Evolutionary conservation across 2,888 invertebrate species (phyloP).

Genomic region (Dioctria linearis): DNA sequence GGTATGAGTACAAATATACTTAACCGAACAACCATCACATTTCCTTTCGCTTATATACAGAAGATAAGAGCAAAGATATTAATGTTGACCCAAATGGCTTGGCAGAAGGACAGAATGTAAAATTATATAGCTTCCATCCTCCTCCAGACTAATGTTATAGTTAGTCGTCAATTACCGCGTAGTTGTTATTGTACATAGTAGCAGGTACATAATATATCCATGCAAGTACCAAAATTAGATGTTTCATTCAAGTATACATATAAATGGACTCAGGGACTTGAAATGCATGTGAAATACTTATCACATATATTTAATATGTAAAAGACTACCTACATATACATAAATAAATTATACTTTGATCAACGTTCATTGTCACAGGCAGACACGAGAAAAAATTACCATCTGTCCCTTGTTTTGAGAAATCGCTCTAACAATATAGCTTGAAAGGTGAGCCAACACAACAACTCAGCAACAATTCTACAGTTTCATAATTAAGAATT

Average conservation of each 20-base stretch:
- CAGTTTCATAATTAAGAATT: constrained; percentile 27
- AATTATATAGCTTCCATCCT: not conserved
- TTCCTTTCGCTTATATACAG: not conserved
- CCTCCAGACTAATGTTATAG: not conserved
- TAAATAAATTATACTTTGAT: not conserved
- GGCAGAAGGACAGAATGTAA: not conserved
- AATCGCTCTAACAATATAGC: constrained; percentile 12
- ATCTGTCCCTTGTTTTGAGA: constrained; percentile 7
- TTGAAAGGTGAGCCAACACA: not conserved
- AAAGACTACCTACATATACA: not conserved
- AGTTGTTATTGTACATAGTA: not conserved
- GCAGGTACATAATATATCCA: not conserved
- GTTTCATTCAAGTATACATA: not conserved
- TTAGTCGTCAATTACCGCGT: constrained; percentile 1
- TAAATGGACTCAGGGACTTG: not conserved
- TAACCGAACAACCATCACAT: not conserved
- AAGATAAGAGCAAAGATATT: not conserved
- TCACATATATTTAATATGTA: not conserved
- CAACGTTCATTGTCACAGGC: constrained; percentile 14
- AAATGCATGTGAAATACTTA: too few species aligned
- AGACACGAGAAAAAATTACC: constrained; percentile 19
- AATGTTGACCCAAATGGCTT: not conserved
- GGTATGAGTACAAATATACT: not conserved
- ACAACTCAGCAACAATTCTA: not conserved
- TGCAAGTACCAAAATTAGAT: too few species aligned